These are phyloP conservation scores for Philopedon plagiatum DNA, from an alignment of 2,888 invertebrate species.

Conservation along the genomic window DNA sequence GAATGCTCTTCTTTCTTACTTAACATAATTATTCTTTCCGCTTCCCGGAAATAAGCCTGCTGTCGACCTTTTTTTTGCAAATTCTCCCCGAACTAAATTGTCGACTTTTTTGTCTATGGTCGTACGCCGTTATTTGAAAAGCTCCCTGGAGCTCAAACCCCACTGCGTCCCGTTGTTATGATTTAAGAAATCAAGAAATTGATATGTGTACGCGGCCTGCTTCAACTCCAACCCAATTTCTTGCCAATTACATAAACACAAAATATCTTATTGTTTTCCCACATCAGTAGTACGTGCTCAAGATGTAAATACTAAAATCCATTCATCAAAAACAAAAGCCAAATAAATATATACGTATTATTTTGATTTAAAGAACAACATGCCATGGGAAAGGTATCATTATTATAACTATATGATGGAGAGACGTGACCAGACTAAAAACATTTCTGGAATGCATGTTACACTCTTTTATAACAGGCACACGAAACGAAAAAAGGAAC, in stretches of 20 bases:
- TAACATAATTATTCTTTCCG: no score
- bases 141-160: no score
- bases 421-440: constrained; percentile 60
- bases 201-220: no score
- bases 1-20: no score
- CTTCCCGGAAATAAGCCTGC: no score
- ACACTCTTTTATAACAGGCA: constrained; percentile 23
- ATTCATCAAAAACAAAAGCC: constrained; percentile 54
- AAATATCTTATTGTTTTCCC: constrained; percentile 36
- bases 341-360: constrained; percentile 57
- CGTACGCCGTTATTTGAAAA: no score
- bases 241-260: constrained; percentile 21
- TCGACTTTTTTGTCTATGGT: no score
- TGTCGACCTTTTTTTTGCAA: no score
- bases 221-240: constrained; percentile 1
- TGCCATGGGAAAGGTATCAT: constrained; percentile 60
- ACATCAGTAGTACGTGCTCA: constrained; percentile 31
- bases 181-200: no score
- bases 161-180: no score
- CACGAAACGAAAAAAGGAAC: constrained; percentile 36
- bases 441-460: constrained; percentile 59
- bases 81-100: no score
- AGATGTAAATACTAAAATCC: constrained; percentile 42
- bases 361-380: constrained; percentile 60
- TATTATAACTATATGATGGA: constrained; percentile 62